These are phyloP conservation scores for Peribatodes rhomboidaria DNA, from an alignment of 2,888 invertebrate species.

Conservation along the genomic window DNA sequence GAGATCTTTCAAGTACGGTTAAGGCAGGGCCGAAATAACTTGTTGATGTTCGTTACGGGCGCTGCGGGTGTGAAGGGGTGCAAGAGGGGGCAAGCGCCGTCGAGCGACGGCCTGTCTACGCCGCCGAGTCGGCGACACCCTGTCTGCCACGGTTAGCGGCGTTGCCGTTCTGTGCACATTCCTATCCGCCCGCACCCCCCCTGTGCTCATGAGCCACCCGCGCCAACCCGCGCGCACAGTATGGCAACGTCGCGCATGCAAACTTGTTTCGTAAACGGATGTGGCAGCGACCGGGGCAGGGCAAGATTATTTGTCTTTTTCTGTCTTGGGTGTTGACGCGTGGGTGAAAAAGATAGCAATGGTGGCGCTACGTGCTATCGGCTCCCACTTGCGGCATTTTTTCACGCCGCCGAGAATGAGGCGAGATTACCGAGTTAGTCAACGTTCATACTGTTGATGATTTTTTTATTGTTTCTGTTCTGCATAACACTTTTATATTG, in stretches of 20 bases:
- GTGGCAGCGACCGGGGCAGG: conserved; percentile 87
- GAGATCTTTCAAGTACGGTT: conserved; percentile 69
- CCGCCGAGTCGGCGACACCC: conserved; percentile 96
- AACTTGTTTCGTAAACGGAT: conserved; percentile 92
- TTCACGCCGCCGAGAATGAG: conserved; percentile 89
- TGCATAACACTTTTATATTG: conserved; percentile 2
- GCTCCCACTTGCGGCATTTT: conserved; percentile 88
- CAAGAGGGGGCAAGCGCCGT: conserved; percentile 80
- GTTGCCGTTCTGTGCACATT: conserved; percentile 88
- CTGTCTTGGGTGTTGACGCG: conserved; percentile 50
- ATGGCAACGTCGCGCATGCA: conserved; percentile 87
- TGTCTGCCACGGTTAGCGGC: conserved; percentile 94
- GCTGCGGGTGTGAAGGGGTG: conserved; percentile 71
- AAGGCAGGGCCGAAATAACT: conserved; percentile 82
- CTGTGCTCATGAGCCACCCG: conserved; percentile 76
- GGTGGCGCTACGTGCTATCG: conserved; percentile 87
- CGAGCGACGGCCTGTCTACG: conserved; percentile 93
- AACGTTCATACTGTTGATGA: conserved; percentile 70
- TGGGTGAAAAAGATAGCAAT: conserved; percentile 70
- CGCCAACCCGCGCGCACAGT: conserved; percentile 77
- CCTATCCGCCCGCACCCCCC: conserved; percentile 83
- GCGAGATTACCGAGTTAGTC: conserved; percentile 86
- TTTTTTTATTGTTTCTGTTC: conserved; percentile 5
- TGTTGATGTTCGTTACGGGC: conserved; percentile 84
- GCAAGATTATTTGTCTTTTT: conserved; percentile 68